These are phyloP conservation scores for Aurelia sp. DNA, from an alignment of 30 jellyfish, hydroid and myxozoan species.

Conservation along the genomic window DNA sequence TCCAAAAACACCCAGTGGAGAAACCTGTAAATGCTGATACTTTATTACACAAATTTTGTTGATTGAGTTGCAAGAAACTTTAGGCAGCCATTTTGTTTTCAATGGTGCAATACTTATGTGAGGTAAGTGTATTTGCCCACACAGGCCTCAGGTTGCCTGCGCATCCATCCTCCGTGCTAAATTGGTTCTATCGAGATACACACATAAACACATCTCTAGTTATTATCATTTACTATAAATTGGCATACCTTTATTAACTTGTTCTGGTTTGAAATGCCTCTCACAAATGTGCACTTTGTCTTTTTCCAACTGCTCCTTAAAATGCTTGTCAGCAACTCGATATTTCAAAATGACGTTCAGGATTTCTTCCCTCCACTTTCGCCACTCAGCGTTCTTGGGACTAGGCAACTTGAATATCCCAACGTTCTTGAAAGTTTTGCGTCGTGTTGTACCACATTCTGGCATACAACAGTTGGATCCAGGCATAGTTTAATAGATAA, in stretches of 20 bases:
- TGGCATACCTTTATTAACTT: neutral
- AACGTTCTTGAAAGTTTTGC: neutral
- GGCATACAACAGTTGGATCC: constrained; percentile 9
- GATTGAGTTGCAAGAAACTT: no score
- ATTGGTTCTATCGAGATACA: no score
- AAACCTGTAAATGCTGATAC: no score
- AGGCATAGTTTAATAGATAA: neutral
- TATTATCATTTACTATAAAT: neutral
- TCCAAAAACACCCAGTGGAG: no score
- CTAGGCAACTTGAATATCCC: constrained; percentile 8
- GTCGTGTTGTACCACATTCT: constrained; percentile 12
- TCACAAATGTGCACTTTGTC: neutral
- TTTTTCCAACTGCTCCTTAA: neutral
- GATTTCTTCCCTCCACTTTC: constrained; percentile 2
- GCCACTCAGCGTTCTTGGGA: constrained; percentile 4
- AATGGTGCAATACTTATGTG: no score
- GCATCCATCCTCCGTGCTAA: no score
- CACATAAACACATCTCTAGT: no score
- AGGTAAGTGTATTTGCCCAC: no score
- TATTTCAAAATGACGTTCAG: neutral
- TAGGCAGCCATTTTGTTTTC: no score
- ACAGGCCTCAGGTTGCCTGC: no score
- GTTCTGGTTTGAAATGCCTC: neutral
- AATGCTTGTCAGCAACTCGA: neutral
- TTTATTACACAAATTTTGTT: no score